phyloP scores from a whole-genome alignment of 2,797 vertebrate species.

The Luscinia luscinia region DNA sequence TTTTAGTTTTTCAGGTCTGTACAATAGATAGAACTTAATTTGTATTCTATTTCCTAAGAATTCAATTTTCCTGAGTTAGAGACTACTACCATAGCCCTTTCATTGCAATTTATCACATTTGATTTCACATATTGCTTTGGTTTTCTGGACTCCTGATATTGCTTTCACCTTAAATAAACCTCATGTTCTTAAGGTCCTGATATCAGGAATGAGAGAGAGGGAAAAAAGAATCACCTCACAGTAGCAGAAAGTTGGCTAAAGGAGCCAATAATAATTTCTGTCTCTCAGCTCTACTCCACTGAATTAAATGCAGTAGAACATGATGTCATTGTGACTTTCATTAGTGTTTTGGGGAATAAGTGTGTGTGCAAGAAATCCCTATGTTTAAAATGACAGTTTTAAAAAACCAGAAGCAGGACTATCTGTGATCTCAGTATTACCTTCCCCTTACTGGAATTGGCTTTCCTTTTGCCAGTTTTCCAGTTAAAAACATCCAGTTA shows the following conservation, averaged over 20 bases:
- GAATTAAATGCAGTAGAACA: not conserved
- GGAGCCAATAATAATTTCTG: not conserved
- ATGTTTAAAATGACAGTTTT: not conserved
- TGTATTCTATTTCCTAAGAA: not conserved
- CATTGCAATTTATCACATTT: not conserved
- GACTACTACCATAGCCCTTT: not conserved
- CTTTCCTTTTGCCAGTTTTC: not conserved
- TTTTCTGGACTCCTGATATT: not conserved
- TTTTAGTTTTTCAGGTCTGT: not conserved
- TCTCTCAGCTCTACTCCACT: not conserved
- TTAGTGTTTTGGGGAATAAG: not conserved
- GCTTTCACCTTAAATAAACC: conserved; percentile 3
- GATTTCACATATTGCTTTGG: not conserved
- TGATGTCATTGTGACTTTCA: not conserved
- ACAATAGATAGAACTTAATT: not conserved
- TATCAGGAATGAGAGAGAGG: not conserved
- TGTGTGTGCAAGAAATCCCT: not conserved
- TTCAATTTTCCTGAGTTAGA: not conserved
- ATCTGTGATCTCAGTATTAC: not conserved
- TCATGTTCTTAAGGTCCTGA: not conserved
- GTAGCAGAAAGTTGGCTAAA: not conserved
- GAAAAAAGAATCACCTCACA: not conserved
- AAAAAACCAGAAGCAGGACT: not conserved
- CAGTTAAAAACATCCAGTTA: not conserved
- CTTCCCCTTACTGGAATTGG: not conserved